These are phyloP conservation scores for Callaeas wilsoni DNA, from an alignment of 2,113 vertebrate genomes.

Conservation along the genomic window DNA sequence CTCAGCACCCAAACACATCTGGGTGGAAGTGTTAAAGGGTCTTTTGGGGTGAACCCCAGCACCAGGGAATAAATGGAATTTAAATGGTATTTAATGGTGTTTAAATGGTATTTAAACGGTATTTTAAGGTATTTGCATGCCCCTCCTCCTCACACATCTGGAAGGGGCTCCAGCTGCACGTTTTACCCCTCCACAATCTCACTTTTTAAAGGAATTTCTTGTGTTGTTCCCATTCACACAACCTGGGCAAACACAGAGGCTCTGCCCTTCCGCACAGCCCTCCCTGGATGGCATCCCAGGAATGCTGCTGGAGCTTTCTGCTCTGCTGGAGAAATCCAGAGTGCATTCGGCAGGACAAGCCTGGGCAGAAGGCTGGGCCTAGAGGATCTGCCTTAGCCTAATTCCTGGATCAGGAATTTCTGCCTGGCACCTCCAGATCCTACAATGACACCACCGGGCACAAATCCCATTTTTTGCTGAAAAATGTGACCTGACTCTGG, in stretches of 20 bases:
- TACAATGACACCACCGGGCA: fast-evolving
- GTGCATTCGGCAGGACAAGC: background rate
- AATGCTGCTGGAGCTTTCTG: background rate
- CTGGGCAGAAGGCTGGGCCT: background rate
- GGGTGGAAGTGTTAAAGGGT: background rate
- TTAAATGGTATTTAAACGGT: background rate
- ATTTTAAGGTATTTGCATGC: background rate
- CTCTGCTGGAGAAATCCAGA: background rate
- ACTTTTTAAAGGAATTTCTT: background rate
- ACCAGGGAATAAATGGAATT: background rate
- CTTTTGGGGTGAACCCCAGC: background rate
- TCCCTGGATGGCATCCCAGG: conserved; percentile 7
- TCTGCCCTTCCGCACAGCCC: background rate
- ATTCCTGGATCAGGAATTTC: background rate
- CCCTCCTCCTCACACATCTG: conserved; percentile 13
- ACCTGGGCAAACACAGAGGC: background rate
- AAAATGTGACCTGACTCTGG: fast-evolving
- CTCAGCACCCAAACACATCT: conserved; percentile 39
- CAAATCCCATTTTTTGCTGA: no score
- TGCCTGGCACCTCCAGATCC: background rate
- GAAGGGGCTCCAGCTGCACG: background rate
- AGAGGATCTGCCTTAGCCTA: background rate
- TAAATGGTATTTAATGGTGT: background rate
- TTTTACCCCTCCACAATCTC: background rate
- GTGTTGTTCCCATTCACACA: background rate